Evolutionary conservation across 2,888 invertebrate genomes (phyloP), one percentile per base, ranked within the genome.

Genomic region (Perithous albicinctus): DNA sequence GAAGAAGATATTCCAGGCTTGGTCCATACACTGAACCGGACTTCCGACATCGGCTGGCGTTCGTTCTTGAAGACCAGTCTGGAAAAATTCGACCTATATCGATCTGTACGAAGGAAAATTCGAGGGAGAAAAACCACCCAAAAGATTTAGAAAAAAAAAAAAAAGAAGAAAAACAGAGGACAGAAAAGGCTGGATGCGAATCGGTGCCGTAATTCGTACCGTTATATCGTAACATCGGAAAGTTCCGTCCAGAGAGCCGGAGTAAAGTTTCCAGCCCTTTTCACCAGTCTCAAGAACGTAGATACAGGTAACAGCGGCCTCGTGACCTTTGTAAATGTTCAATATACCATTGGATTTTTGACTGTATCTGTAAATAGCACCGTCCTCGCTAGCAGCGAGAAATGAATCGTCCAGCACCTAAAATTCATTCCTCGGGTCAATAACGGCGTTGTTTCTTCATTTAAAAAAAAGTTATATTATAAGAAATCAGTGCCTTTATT

Each of bases 21-120:
- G 93, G 85, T 96, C 96, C 94, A 97, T 95, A 18, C 96, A 96
- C 88, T 96, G 96, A 82, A 96, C 94, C 0, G 96, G 95, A 88
- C 95, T 95, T 5, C 94, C 93, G 1, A 95, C 93, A 84, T 94
- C 93, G 82, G 94, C 93, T 51, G 94, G 93, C 1, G 93, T 93
- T 2, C 94, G 93, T 73, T 94, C 93, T 87, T 94, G 94, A 75
- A 93, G 87, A 0, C 94, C 94, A 64, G 93, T 94, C 95, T 95
- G 91, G 74, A 93, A 93, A 80, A 66, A 83, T 2, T 56, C 20
- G n/a, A 15, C 29, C 63, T 12, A 20, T 18, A 20, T 20, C 20
- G 20, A 48, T 48, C 20, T 48, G 20, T 48, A 10, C 48, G 18
- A 48, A 6, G 20, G 3, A 48, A n/a, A n/a, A n/a, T n/a, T n/a